Percentiles rank a stretch among this genome's conserved stretches.
Conservation (phyloP, 2,797 vertebrate genomes). For the Oryzias dopingdopingensis region DNA sequence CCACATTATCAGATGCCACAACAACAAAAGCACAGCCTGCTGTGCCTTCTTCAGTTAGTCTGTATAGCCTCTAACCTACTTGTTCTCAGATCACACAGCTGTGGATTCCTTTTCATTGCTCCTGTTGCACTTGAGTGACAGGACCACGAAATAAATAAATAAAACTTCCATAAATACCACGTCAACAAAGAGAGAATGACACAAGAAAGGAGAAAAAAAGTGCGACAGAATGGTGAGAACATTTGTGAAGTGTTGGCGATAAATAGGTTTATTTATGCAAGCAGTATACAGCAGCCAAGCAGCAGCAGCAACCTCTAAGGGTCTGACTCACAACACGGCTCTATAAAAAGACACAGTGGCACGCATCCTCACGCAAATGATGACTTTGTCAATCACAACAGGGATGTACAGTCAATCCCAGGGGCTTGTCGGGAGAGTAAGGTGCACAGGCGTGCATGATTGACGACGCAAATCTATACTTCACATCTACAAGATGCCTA, state of each 20-base stretch:
- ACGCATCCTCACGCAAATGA: slow-evolving; percentile 26
- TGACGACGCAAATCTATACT: slow-evolving; percentile 9
- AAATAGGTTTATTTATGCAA: slow-evolving; percentile 74
- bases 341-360: slow-evolving; percentile 69
- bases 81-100: slow-evolving; percentile 50
- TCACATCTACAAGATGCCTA: background rate
- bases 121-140: slow-evolving; percentile 65
- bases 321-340: slow-evolving; percentile 62
- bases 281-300: slow-evolving; percentile 59
- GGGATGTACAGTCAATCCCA: slow-evolving; percentile 61
- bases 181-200: slow-evolving; percentile 52
- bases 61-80: slow-evolving; percentile 48
- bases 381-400: slow-evolving; percentile 65
- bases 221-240: slow-evolving; percentile 52
- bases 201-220: slow-evolving; percentile 45
- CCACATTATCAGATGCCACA: slow-evolving; percentile 52
- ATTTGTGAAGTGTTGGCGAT: slow-evolving; percentile 53
- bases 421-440: slow-evolving; percentile 24
- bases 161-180: slow-evolving; percentile 60
- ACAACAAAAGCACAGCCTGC: slow-evolving; percentile 49
- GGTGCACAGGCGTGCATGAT: background rate
- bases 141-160: slow-evolving; percentile 8
- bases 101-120: slow-evolving; percentile 49
- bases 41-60: slow-evolving; percentile 43
- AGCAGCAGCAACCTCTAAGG: slow-evolving; percentile 57